A percentile compares a stretch with the other conserved stretches of the same genome.
Evolutionary conservation across 23 tunicate genomes (phyloP).

Genomic region (Trididemnum miniatum): DNA sequence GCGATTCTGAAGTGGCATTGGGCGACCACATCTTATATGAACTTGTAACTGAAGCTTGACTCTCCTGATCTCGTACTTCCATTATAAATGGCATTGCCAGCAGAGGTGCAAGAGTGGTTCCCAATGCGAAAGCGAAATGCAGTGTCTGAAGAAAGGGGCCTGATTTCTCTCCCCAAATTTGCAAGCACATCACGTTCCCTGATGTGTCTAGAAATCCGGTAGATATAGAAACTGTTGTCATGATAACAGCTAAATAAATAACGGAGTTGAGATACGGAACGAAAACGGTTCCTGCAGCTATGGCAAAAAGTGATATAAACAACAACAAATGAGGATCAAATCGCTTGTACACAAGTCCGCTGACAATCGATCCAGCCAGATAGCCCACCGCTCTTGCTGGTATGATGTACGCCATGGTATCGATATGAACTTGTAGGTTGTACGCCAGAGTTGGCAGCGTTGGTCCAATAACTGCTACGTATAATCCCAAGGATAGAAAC

Average conservation of each 20-base stretch:
- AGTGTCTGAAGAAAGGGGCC: constrained; percentile 72
- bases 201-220: constrained; percentile 82
- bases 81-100: constrained; percentile 76
- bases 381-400: constrained; percentile 75
- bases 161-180: constrained; percentile 72
- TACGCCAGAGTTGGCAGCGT: constrained; percentile 73
- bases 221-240: constrained; percentile 35
- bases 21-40: not conserved
- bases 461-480: constrained; percentile 70
- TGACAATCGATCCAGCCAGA: constrained; percentile 61
- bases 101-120: constrained; percentile 66
- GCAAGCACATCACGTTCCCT: constrained; percentile 74
- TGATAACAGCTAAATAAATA: constrained; percentile 33
- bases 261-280: constrained; percentile 26
- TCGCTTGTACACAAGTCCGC: constrained; percentile 54
- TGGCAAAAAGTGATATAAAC: constrained; percentile 25
- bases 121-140: constrained; percentile 80
- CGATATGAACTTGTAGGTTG: constrained; percentile 41
- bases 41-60: not conserved
- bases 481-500: constrained; percentile 50
- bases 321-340: constrained; percentile 40
- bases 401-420: constrained; percentile 42
- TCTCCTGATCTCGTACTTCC: constrained; percentile 10
- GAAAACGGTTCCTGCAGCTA: constrained; percentile 37
- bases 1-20: not conserved